Evolutionary conservation across 2,113 vertebrate genomes (phyloP).

Genomic region (Nematolebias whitei): DNA sequence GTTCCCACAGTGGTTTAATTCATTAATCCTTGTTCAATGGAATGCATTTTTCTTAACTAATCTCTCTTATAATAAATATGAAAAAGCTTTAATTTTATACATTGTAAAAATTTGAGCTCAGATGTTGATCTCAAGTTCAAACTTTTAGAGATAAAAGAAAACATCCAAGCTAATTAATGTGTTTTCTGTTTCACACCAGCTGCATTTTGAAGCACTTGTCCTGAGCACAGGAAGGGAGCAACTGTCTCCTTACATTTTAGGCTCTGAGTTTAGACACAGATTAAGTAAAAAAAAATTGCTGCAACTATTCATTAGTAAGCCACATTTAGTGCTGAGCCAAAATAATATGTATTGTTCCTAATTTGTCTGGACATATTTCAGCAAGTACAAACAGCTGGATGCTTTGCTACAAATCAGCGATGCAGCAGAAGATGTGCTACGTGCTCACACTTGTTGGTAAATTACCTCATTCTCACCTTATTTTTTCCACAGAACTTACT

Average conservation of each 20-base stretch:
- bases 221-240: neutral
- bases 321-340: conserved; percentile 17
- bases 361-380: conserved; percentile 36
- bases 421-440: conserved; percentile 23
- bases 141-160: neutral
- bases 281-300: conserved; percentile 6
- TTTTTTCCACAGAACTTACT: conserved; percentile 22
- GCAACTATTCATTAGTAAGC: conserved; percentile 10
- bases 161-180: neutral
- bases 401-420: neutral
- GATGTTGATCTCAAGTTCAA: neutral
- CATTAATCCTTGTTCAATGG: no score
- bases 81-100: neutral
- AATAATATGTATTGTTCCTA: neutral
- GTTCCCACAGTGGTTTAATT: no score
- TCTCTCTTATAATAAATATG: neutral
- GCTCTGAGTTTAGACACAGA: neutral
- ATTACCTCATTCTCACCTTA: conserved; percentile 3
- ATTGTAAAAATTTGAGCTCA: neutral
- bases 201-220: neutral
- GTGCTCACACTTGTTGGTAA: conserved; percentile 43
- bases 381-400: conserved; percentile 31
- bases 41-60: no score
- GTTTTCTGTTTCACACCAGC: neutral
- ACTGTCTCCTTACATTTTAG: conserved; percentile 2